phyloP scores from a whole-genome alignment of 2,888 invertebrate species.

The Sesamia inferens region DNA sequence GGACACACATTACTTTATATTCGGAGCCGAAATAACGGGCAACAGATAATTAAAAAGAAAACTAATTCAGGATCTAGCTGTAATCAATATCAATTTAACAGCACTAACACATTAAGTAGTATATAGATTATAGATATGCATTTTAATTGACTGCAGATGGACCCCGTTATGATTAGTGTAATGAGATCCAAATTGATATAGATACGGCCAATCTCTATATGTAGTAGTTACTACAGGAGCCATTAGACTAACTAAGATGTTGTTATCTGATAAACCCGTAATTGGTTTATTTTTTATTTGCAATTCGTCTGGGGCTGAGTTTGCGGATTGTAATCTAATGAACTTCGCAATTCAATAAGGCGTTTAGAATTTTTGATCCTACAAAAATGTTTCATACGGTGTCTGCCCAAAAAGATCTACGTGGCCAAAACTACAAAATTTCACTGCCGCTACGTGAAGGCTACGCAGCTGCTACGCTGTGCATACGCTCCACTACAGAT shows the following conservation, averaged over 20 bases:
- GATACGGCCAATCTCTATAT: constrained; percentile 49
- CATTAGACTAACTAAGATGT: constrained; percentile 53
- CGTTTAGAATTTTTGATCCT: not conserved
- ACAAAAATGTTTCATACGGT: not conserved
- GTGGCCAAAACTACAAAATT: not conserved
- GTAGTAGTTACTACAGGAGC: constrained; percentile 29
- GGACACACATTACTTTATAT: too few species aligned
- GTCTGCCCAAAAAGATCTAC: not conserved
- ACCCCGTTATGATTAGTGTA: constrained; percentile 68
- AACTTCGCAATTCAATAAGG: constrained; percentile 1
- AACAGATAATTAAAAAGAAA: not conserved
- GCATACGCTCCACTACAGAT: not conserved
- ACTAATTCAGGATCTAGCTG: not conserved
- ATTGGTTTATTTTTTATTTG: constrained; percentile 62
- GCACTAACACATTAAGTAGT: constrained; percentile 21
- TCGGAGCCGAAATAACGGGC: too few species aligned
- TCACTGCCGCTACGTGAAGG: not conserved
- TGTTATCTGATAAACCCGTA: constrained; percentile 63
- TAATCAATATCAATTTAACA: constrained; percentile 9
- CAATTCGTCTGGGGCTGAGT: constrained; percentile 4
- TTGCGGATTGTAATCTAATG: not conserved
- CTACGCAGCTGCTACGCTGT: not conserved
- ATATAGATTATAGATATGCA: constrained; percentile 29
- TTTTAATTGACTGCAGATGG: constrained; percentile 63
- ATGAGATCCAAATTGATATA: constrained; percentile 71